Evolutionary conservation across 2,797 vertebrate genomes (phyloP).

Genomic region (Premnoplex brunnescens): DNA sequence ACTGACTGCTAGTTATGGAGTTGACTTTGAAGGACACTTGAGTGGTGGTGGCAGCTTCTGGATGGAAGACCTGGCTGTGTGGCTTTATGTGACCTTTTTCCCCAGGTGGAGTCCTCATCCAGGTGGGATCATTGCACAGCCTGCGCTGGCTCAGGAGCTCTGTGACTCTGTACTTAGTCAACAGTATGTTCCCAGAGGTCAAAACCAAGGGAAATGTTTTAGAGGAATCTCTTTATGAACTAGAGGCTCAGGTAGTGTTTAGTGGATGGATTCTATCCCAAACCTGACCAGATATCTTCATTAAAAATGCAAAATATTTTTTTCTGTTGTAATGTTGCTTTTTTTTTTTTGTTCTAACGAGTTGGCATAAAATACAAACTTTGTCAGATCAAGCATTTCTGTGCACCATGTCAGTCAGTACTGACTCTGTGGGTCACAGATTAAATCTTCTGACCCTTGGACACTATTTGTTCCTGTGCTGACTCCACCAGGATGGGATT

Average conservation of each 20-base stretch:
- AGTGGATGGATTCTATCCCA: not conserved
- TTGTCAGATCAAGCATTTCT: not conserved
- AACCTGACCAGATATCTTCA: not conserved
- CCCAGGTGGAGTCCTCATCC: accelerated
- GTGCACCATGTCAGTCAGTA: not conserved
- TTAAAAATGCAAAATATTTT: not conserved
- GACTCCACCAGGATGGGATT: not conserved
- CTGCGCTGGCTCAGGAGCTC: not conserved
- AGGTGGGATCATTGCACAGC: not conserved
- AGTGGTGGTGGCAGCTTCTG: not conserved
- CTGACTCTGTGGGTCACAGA: not conserved
- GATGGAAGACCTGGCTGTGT: not conserved
- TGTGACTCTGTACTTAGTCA: not conserved
- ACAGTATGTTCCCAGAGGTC: not conserved
- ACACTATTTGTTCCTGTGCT: accelerated
- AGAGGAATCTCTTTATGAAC: not conserved
- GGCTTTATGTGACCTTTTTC: not conserved
- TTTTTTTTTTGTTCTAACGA: not conserved
- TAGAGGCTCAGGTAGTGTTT: not conserved
- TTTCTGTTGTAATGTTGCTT: not conserved
- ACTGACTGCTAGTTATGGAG: not conserved
- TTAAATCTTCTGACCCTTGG: not conserved
- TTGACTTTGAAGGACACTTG: not conserved
- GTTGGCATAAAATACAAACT: not conserved
- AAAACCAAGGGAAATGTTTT: not conserved